Evolutionary conservation across 2,888 invertebrate species (phyloP), one percentile per base, ranked within the genome.

Genomic region (Rhingia campestris): DNA sequence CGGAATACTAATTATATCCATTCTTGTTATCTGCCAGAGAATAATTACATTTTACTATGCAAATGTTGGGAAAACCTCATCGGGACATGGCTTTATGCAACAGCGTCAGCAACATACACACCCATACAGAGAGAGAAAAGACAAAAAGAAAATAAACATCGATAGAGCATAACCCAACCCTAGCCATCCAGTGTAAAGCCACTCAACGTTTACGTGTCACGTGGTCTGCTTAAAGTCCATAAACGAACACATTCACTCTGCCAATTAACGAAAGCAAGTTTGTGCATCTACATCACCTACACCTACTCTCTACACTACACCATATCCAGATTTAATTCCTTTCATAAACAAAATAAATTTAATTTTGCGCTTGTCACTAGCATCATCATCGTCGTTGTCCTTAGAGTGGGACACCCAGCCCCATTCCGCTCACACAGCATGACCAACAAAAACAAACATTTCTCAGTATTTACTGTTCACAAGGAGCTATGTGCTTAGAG

Each of bases 321-420:
- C 69, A 64, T 59, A 75, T 69, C 54, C 74, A 39, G 61, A 66
- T 80, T 70, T 80, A 84, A 84, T 84, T 84, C 74, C 37, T 74
- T 75, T 63, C 80, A 84, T 84, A 84, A 84, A 80, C 84, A 75
- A 84, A 84, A 84, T 84, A 80, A 84, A 84, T 84, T 84, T 45
- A 80, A 80, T 80, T 75, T 80, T 70, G 37, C 54, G 75, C 84
- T 75, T 80, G 84, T 80, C 84, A 80, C 66, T 74, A 22, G 30
- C 69, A 80, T 45, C 45, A 53, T 45, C 37, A 30, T 45, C 14
- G 37, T 47, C 49, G 6, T 39, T 22, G 12, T 9, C 4, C 51
- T 53, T 43, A 22, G 22, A 22, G 22, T 22, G 22, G 22, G 22
- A 22, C 33, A 32, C n/a, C 1, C 22, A 58, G 37, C 54, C n/a